Conservation (phyloP, 2,888 invertebrate species). For the Eumerus sabulonum region DNA sequence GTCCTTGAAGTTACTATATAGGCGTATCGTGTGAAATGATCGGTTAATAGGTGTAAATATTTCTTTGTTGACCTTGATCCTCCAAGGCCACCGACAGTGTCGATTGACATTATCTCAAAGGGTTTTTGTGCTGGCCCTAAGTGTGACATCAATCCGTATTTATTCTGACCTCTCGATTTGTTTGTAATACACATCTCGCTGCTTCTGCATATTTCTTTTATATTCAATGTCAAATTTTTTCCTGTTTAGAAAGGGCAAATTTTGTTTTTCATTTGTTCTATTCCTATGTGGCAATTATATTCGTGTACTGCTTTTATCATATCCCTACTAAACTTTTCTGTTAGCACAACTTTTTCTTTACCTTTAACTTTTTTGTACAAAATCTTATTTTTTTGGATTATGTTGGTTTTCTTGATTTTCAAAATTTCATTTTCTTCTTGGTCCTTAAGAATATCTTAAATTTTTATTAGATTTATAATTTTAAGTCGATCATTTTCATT, state of each 20-base stretch:
- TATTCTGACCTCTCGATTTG: conserved; percentile 51
- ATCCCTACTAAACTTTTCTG: conserved; percentile 48
- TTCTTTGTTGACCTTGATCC: conserved; percentile 72
- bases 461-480: conserved; percentile 39
- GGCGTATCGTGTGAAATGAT: conserved; percentile 73
- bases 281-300: conserved; percentile 55
- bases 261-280: conserved; percentile 55
- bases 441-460: conserved; percentile 34
- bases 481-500: conserved; percentile 40
- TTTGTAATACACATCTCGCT: conserved; percentile 57
- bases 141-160: conserved; percentile 57
- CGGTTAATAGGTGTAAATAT: conserved; percentile 72
- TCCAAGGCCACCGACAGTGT: conserved; percentile 73
- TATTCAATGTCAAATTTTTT: conserved; percentile 47
- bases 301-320: conserved; percentile 52
- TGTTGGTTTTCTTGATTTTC: conserved; percentile 14
- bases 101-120: conserved; percentile 73
- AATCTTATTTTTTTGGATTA: conserved; percentile 31
- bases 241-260: conserved; percentile 53
- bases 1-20: conserved; percentile 71
- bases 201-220: conserved; percentile 37
- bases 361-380: conserved; percentile 18
- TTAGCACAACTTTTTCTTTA: conserved; percentile 37
- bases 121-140: conserved; percentile 66
- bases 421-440: conserved; percentile 31